phyloP scores from a whole-genome alignment of 2,113 vertebrate genomes.

The Petrocephalus microphthalmus region DNA sequence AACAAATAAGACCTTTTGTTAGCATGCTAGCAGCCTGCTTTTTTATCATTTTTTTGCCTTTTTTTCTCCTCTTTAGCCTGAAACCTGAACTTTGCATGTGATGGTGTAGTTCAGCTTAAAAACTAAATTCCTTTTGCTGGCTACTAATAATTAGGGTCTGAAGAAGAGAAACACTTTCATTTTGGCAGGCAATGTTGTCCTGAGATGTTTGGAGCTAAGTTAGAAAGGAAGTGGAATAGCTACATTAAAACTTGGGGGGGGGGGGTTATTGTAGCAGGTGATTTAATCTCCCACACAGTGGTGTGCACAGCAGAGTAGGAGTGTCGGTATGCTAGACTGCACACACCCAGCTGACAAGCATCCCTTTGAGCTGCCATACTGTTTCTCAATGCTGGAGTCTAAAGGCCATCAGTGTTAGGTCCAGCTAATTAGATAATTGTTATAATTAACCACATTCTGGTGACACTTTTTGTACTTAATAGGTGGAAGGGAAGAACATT shows the following conservation, averaged over 20 bases:
- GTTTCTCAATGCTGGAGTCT: not conserved
- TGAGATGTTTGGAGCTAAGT: not conserved
- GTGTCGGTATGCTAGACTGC: not conserved
- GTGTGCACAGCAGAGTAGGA: not conserved
- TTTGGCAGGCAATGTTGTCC: not conserved
- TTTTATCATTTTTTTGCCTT: not conserved
- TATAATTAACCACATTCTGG: not conserved
- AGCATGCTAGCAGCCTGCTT: not conserved
- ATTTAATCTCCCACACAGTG: not conserved
- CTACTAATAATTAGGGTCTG: not conserved
- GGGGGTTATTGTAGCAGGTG: not conserved
- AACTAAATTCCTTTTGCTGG: not conserved
- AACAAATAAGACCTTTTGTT: conserved; percentile 1
- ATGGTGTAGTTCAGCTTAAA: not conserved
- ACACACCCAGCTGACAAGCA: not conserved
- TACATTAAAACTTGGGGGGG: not conserved
- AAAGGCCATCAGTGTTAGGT: not conserved
- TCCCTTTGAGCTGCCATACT: not conserved
- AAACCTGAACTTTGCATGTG: not conserved
- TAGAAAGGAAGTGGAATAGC: not conserved
- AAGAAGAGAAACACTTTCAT: not conserved
- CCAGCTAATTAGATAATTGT: not conserved
- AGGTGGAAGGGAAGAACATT: not conserved
- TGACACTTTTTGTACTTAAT: not conserved
- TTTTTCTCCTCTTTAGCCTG: not conserved